Evolutionary conservation across 2,888 invertebrate genomes (phyloP).

Genomic region (Pharmacophagus antenor): DNA sequence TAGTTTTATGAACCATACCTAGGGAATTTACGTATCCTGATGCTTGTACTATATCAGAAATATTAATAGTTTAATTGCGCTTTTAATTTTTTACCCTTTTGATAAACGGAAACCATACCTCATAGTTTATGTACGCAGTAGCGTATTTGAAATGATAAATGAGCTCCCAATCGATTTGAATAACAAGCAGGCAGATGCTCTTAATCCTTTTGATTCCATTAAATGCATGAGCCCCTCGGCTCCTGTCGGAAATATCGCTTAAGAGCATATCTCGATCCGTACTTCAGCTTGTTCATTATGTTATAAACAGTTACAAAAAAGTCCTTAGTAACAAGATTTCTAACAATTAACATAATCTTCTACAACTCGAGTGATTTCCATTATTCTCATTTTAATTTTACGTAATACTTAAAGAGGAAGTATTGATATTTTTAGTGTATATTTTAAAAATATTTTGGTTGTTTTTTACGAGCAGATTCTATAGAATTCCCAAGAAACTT

Average conservation of each 20-base stretch:
- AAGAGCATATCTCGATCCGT: slow-evolving; percentile 63
- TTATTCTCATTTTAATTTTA: slow-evolving; percentile 37
- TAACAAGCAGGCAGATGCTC: slow-evolving; percentile 81
- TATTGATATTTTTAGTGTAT: slow-evolving; percentile 47
- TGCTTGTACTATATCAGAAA: too few relatives aligned
- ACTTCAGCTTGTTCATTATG: slow-evolving; percentile 66
- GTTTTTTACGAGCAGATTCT: slow-evolving; percentile 48
- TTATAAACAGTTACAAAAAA: slow-evolving; percentile 48
- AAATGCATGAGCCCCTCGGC: slow-evolving; percentile 77
- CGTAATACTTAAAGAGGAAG: slow-evolving; percentile 37
- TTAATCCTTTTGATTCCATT: slow-evolving; percentile 81
- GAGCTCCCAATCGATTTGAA: slow-evolving; percentile 80
- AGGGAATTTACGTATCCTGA: neutral
- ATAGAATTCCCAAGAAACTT: slow-evolving; percentile 68
- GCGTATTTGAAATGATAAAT: slow-evolving; percentile 80
- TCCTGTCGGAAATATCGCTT: slow-evolving; percentile 80
- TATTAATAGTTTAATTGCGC: too few relatives aligned
- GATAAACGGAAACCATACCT: slow-evolving; percentile 75
- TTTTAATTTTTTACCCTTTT: slow-evolving; percentile 58
- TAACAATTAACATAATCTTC: slow-evolving; percentile 50
- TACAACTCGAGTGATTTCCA: slow-evolving; percentile 34
- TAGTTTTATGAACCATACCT: too few relatives aligned
- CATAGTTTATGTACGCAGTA: slow-evolving; percentile 74
- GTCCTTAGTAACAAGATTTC: slow-evolving; percentile 41
- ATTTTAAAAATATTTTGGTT: slow-evolving; percentile 51